Evolutionary conservation across 1,140 invertebrate genomes (phyloP), one percentile per base, ranked within the genome.

Genomic region (Acyrthosiphon pisum): DNA sequence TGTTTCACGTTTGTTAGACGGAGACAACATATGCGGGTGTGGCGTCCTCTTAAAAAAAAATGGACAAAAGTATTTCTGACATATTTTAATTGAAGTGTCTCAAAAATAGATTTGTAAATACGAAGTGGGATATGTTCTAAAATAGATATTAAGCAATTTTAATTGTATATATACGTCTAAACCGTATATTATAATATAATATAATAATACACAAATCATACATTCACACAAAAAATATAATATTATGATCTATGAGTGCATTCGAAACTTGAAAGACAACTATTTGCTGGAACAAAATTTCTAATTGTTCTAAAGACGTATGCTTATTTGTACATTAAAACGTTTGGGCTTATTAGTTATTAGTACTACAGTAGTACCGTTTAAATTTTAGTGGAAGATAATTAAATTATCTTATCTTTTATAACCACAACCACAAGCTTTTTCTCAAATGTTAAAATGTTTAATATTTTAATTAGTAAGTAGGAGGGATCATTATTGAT

Each of bases 141-240:
- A 92, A 92, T 92, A 92, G 76, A 92, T 92, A 81, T 46, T 35
- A 76, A 91, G n/a, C 35, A 37, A 76, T 76, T n/a, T n/a, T 35
- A 76, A 35, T 76, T n/a, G 11, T n/a, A 30, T n/a, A 3, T 76
- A n/a, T 68, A 76, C n/a, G 14, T n/a, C n/a, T n/a, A 76, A 6
- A 76, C 6, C 14, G 14, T 84, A 46, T 35, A 18, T 83, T 50
- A 35, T 76, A 46, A 41, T 81, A 37, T 41, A 87, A 35, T 50
- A 46, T 48, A 18, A 89, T 37, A 89, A 50, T 2, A 50, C n/a
- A n/a, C 11, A 86, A 44, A 20, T 37, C 88, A 37, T n/a, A 46
- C 30, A 68, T 46, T 68, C 44, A 14, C 46, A 50, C 1, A 18
- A 50, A 50, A 81, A 91, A n/a, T 83, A 9, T 60, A 60, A 8